Percentiles rank a stretch among this genome's conserved stretches.
Evolutionary conservation across 1,140 invertebrate genomes (phyloP).

Genomic region (Bombus turneri): DNA sequence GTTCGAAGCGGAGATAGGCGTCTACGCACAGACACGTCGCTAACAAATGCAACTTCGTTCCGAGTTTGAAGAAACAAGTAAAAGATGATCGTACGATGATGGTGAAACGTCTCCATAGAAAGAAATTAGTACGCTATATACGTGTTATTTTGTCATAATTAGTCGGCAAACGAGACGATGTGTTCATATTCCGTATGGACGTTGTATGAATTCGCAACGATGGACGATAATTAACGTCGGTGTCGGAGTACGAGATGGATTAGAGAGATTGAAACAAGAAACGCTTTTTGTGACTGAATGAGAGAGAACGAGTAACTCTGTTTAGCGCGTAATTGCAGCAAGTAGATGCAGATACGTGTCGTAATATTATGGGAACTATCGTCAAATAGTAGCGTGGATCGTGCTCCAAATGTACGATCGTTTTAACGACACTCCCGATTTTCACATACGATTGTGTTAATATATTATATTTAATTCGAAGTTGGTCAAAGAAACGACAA

Average conservation of each 20-base stretch:
- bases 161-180: background rate
- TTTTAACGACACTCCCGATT: constrained; percentile 15
- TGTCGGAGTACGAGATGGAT: background rate
- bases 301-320: background rate
- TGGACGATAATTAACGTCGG: background rate
- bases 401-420: background rate
- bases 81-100: background rate
- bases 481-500: background rate
- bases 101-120: background rate
- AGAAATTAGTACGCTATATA: too few relatives aligned
- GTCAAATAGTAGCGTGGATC: background rate
- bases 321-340: background rate
- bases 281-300: background rate
- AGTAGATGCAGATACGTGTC: background rate
- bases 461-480: background rate
- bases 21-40: constrained; percentile 69
- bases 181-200: background rate
- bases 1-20: constrained; percentile 73
- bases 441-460: background rate
- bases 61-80: background rate
- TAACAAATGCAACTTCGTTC: constrained; percentile 51
- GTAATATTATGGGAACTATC: constrained; percentile 3
- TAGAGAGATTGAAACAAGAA: background rate
- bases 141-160: constrained; percentile 4
- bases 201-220: background rate